Conservation (phyloP, 2,888 invertebrate genomes). For the Nezara viridula region DNA sequence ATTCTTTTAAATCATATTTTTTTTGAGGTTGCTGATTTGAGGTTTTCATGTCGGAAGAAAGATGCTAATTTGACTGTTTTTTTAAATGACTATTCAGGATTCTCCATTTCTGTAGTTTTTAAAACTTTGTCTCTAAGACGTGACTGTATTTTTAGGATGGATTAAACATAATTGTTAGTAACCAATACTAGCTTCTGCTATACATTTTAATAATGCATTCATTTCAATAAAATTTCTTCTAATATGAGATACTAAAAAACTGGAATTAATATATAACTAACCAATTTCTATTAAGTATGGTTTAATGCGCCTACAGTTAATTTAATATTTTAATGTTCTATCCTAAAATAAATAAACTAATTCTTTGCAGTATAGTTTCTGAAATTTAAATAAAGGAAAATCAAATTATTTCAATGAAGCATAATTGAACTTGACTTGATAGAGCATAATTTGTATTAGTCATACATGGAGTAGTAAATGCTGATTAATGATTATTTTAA, state of each 20-base stretch:
- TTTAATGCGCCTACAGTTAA: neutral
- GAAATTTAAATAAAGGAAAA: neutral
- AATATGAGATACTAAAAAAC: neutral
- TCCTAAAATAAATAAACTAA: neutral
- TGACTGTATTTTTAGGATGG: neutral
- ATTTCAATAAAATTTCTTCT: neutral
- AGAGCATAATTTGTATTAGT: neutral
- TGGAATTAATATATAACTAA: neutral
- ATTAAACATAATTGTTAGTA: neutral
- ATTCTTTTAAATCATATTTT: neutral
- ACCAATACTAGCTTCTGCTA: neutral
- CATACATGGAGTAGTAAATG: neutral
- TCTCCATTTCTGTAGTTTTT: neutral
- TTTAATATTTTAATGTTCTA: neutral
- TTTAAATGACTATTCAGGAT: neutral
- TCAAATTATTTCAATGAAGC: neutral
- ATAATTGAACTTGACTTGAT: neutral
- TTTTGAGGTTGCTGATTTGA: neutral
- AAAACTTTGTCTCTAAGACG: neutral
- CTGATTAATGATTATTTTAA: conserved; percentile 5
- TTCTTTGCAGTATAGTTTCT: neutral
- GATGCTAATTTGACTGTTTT: conserved; percentile 1
- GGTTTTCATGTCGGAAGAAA: neutral
- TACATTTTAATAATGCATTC: neutral
- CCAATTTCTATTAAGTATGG: neutral